Evolutionary conservation across 2,797 vertebrate genomes (phyloP).

Genomic region (Cuculus canorus): DNA sequence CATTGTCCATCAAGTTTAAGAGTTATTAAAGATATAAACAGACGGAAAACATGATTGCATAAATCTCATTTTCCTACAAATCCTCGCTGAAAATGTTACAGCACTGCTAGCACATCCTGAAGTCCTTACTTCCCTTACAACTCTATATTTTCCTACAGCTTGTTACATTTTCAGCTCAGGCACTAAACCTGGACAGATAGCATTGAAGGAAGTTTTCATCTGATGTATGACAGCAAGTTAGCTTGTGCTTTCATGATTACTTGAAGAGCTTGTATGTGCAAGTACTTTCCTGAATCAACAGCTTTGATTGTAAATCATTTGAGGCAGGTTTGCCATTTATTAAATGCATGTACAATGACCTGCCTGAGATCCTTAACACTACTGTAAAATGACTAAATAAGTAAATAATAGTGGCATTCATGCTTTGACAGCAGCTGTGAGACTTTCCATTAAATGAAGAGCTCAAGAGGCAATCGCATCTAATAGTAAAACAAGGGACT

Average conservation of each 20-base stretch:
- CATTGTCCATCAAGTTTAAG: background rate
- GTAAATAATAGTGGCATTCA: conserved; percentile 47
- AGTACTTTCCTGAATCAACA: conserved; percentile 34
- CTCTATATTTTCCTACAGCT: background rate
- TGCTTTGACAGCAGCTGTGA: conserved; percentile 33
- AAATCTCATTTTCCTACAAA: background rate
- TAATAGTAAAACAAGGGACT: conserved; percentile 2
- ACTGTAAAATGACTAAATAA: conserved; percentile 55
- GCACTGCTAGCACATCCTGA: background rate
- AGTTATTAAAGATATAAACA: background rate
- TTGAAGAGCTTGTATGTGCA: background rate
- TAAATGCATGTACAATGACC: conserved; percentile 16
- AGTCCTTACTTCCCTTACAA: background rate
- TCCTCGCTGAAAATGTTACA: background rate
- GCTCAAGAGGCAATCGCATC: conserved; percentile 29
- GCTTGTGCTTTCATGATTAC: background rate
- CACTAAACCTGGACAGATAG: background rate
- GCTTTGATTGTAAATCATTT: conserved; percentile 36
- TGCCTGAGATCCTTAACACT: conserved; percentile 10
- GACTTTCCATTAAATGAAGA: conserved; percentile 41
- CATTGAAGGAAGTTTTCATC: background rate
- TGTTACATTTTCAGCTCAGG: background rate
- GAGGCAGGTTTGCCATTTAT: conserved; percentile 21
- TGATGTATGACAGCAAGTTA: background rate
- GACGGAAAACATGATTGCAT: background rate